A percentile compares a stretch with the other conserved stretches of the same genome.
Conservation (phyloP, 2,888 invertebrate genomes). For the Scelioninae gen. 2 region DNA sequence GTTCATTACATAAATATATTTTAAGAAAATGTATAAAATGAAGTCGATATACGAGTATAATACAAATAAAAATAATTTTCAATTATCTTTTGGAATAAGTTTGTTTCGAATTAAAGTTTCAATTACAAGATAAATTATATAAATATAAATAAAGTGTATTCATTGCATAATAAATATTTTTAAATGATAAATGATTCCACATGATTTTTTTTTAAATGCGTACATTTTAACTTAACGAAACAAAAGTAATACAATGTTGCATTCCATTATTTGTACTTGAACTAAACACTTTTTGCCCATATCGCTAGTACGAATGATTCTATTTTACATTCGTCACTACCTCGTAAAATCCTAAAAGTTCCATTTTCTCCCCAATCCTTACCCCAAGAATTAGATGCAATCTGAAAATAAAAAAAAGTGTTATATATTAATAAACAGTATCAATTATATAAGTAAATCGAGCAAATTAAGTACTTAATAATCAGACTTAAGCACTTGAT, state of each 20-base stretch:
- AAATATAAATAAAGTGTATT: not conserved
- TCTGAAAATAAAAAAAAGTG: conserved; percentile 78
- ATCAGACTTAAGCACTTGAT: too few species aligned
- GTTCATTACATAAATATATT: too few species aligned
- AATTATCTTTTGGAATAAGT: too few species aligned
- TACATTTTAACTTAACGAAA: conserved; percentile 50
- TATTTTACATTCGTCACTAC: conserved; percentile 91
- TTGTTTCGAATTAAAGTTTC: not conserved
- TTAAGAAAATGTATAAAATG: too few species aligned
- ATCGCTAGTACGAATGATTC: conserved; percentile 91
- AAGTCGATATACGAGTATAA: too few species aligned
- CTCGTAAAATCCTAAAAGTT: conserved; percentile 90
- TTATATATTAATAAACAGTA: not conserved
- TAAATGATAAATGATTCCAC: conserved; percentile 7
- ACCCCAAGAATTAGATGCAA: conserved; percentile 97
- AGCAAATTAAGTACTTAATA: too few species aligned
- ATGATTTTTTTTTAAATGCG: conserved; percentile 34
- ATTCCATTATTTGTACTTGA: conserved; percentile 1
- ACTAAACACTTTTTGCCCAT: conserved; percentile 79
- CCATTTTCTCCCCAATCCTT: conserved; percentile 93
- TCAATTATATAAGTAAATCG: too few species aligned
- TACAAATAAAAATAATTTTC: too few species aligned
- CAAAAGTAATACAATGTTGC: conserved; percentile 56
- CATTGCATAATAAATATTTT: not conserved
- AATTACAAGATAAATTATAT: not conserved